These are phyloP conservation scores for Trachythela sp. DNA, from an alignment of 64 coral and sea anemone genomes.

Conservation along the genomic window DNA sequence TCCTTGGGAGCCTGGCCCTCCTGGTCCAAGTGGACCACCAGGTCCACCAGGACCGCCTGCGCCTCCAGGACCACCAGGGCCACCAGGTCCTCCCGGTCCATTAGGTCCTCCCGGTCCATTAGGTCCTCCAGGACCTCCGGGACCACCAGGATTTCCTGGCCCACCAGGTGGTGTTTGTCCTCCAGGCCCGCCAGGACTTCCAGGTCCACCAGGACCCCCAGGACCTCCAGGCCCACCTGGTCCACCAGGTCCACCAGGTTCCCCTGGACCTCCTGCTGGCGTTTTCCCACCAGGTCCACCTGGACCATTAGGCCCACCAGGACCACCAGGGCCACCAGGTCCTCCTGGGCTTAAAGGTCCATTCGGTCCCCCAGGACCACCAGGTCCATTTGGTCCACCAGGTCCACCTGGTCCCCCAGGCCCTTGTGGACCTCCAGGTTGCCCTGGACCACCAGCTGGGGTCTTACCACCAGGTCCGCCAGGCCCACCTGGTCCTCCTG, in stretches of 20 bases:
- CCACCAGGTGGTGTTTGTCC: slow-evolving; percentile 28
- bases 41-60: slow-evolving; percentile 45
- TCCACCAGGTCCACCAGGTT: slow-evolving; percentile 8
- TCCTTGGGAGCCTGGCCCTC: slow-evolving; percentile 59
- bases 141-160: slow-evolving; percentile 8
- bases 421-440: too few species aligned
- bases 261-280: not conserved
- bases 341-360: too few species aligned
- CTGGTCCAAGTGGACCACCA: slow-evolving; percentile 51
- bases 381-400: not conserved
- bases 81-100: slow-evolving; percentile 63
- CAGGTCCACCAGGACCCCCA: slow-evolving; percentile 15
- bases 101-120: slow-evolving; percentile 31
- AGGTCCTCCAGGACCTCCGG: slow-evolving; percentile 14
- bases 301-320: not conserved
- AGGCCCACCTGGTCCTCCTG: slow-evolving; percentile 11
- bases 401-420: too few species aligned
- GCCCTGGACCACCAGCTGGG: not conserved
- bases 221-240: slow-evolving; percentile 23
- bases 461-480: not conserved
- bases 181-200: slow-evolving; percentile 33
- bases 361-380: too few species aligned
- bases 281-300: not conserved
- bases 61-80: slow-evolving; percentile 60
- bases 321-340: slow-evolving; percentile 17